Percentiles rank a stretch among this genome's conserved stretches.
phyloP scores from a whole-genome alignment of 2,888 invertebrate species.

The Pristionchus arcanus region DNA sequence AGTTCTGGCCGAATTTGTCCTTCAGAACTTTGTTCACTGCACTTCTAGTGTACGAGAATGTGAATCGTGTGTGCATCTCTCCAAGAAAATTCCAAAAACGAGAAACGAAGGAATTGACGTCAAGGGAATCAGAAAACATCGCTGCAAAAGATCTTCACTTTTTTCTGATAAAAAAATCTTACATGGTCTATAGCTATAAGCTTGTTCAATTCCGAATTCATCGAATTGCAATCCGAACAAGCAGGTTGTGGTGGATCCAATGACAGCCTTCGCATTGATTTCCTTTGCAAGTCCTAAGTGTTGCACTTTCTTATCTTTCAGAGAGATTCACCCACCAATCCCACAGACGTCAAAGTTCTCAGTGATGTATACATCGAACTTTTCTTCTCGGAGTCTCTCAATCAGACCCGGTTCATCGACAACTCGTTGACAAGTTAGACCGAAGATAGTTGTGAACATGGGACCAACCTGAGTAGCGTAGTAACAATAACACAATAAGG shows the following conservation, averaged over 20 bases:
- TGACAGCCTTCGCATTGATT: background rate
- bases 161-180: background rate
- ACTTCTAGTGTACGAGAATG: background rate
- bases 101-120: background rate
- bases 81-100: slow-evolving; percentile 2
- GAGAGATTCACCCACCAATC: background rate
- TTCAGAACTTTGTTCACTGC: background rate
- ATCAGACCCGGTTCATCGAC: no score
- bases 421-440: background rate
- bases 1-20: background rate
- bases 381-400: background rate
- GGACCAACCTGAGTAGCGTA: background rate
- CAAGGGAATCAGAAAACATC: background rate
- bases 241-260: background rate
- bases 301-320: background rate
- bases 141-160: no score
- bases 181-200: background rate
- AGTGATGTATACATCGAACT: background rate
- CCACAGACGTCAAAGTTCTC: slow-evolving; percentile 42
- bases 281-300: background rate
- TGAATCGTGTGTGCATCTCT: background rate
- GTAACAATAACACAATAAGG: background rate
- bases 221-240: background rate
- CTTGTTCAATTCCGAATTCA: background rate
- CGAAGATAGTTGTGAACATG: background rate